A percentile compares a stretch with the other conserved stretches of the same genome.
phyloP scores from a whole-genome alignment of 2,113 vertebrate species.

The Mirounga angustirostris region DNA sequence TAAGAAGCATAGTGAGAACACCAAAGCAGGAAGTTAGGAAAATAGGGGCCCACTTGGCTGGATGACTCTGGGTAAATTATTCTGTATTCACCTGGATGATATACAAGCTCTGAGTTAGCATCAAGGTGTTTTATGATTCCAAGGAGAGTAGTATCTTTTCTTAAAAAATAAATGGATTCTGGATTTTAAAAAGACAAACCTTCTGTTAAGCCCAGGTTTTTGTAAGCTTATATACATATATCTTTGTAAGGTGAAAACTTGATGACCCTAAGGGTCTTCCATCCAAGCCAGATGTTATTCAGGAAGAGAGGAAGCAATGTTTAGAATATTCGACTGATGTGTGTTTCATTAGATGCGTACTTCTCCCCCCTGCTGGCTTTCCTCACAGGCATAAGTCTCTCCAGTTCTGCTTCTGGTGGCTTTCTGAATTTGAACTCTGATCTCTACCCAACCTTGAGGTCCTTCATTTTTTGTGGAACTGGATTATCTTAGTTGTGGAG shows the following conservation, averaged over 20 bases:
- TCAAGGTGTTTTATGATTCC: background rate
- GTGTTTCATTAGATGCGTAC: background rate
- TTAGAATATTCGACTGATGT: too few relatives aligned
- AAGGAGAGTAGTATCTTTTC: background rate
- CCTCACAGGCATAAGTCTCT: background rate
- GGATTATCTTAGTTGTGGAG: background rate
- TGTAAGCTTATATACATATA: background rate
- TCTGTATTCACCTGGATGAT: background rate
- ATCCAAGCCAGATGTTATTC: background rate
- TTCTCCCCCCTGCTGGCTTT: background rate
- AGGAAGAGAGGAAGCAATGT: background rate
- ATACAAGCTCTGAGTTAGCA: background rate
- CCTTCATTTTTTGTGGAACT: background rate
- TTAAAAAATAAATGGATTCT: background rate
- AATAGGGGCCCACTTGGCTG: background rate
- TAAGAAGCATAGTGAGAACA: background rate
- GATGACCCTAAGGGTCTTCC: background rate
- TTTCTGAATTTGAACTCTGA: slow-evolving; percentile 8
- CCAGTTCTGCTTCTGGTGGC: background rate
- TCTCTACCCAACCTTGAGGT: background rate
- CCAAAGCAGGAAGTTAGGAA: background rate
- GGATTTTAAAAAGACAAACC: slow-evolving; percentile 5
- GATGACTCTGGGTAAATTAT: background rate
- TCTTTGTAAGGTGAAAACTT: background rate
- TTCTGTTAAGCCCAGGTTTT: background rate